A percentile compares a stretch with the other conserved stretches of the same genome.
Conservation (phyloP, 2,113 vertebrate species). For the Neotoma lepida region DNA sequence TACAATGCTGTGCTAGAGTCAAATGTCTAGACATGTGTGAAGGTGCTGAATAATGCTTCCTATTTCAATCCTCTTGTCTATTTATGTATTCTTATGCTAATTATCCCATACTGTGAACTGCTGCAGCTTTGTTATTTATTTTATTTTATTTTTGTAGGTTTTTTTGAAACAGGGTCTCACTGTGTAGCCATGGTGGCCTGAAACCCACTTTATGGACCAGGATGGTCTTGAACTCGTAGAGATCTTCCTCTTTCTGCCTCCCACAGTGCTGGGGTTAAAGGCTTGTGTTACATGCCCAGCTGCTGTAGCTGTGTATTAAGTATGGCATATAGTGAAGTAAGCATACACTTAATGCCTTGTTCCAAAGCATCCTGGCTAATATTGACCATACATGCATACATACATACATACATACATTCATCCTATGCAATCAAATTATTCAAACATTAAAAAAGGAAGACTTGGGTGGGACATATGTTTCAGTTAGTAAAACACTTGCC, state of each 20-base stretch:
- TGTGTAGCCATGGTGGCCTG: background rate
- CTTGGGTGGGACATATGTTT: background rate
- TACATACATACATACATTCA: background rate
- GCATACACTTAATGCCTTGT: background rate
- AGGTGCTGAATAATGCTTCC: background rate
- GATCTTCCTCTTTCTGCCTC: background rate
- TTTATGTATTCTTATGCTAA: background rate
- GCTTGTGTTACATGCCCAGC: background rate
- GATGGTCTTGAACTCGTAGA: background rate
- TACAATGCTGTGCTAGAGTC: background rate
- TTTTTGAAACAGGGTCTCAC: background rate
- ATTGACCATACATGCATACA: background rate
- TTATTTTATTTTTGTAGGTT: background rate
- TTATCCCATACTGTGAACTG: background rate
- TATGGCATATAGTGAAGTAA: background rate
- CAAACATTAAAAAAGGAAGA: background rate
- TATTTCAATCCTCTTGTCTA: background rate
- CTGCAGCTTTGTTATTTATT: background rate
- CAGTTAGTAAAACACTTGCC: background rate
- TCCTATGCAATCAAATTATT: background rate
- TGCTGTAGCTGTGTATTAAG: background rate
- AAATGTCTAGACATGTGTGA: background rate
- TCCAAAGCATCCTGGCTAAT: background rate
- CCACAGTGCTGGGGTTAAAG: background rate
- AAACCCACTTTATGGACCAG: background rate